phyloP scores from a whole-genome alignment of 2,888 invertebrate genomes.

The Drosophila kokeensis region DNA sequence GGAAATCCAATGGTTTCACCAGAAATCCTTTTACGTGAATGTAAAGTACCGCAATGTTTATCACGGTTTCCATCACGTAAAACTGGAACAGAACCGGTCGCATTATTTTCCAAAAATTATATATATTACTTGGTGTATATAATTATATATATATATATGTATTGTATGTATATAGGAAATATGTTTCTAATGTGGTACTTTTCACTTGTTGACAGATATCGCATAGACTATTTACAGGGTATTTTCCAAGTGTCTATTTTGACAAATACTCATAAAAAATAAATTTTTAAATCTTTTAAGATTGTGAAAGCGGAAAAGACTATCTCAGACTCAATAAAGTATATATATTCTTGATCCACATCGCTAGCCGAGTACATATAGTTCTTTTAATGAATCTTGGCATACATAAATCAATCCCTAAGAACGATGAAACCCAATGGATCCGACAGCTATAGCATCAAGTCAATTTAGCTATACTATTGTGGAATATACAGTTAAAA shows the following conservation, averaged over 20 bases:
- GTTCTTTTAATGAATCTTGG: no score
- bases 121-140: background rate
- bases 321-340: background rate
- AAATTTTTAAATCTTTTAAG: background rate
- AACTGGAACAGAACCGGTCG: constrained; percentile 50
- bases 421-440: no score
- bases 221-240: constrained; percentile 34
- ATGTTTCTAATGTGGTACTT: background rate
- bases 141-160: background rate
- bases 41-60: constrained; percentile 21
- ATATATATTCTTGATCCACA: background rate
- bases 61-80: constrained; percentile 32
- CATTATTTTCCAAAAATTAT: constrained; percentile 14
- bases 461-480: no score
- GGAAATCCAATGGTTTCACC: background rate
- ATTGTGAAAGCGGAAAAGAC: background rate
- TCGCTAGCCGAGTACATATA: background rate
- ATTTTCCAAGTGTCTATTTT: background rate
- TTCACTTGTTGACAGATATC: constrained; percentile 26
- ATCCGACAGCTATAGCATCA: no score
- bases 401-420: no score
- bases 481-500: no score
- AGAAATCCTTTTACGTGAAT: constrained; percentile 42
- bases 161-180: background rate
- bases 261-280: background rate